Percentiles rank a stretch among this genome's conserved stretches.
Evolutionary conservation across 2,113 vertebrate genomes (phyloP).

Genomic region (Lethenteron reissneri): DNA sequence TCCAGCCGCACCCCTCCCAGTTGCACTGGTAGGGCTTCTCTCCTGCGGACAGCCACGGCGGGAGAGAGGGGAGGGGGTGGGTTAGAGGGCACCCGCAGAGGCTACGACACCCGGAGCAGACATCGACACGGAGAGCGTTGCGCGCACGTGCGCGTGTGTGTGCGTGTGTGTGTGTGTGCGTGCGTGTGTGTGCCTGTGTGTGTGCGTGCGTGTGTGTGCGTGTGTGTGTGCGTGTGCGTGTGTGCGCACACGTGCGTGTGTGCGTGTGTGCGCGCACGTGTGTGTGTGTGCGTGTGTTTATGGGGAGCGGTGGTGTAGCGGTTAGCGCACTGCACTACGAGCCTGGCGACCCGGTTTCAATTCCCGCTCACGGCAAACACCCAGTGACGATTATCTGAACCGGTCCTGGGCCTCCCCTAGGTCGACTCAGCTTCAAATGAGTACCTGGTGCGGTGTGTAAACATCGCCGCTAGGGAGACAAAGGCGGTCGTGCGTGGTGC

Average conservation of each 20-base stretch:
- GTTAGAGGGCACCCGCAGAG: not conserved
- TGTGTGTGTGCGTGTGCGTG: not conserved
- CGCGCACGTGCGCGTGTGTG: not conserved
- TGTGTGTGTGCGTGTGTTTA: not conserved
- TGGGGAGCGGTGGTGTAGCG: not conserved
- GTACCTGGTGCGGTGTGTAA: too few species aligned
- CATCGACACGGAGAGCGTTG: not conserved
- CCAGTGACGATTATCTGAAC: too few species aligned
- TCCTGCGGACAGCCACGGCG: conserved; percentile 20
- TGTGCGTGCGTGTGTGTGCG: not conserved
- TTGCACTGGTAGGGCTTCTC: conserved; percentile 92
- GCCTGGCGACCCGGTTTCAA: too few species aligned
- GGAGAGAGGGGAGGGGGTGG: not conserved
- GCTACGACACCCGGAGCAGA: not conserved
- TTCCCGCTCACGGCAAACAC: too few species aligned
- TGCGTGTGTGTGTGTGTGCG: not conserved
- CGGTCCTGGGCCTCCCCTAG: too few species aligned
- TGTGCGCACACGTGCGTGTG: too few species aligned
- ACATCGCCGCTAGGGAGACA: too few species aligned
- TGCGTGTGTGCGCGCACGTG: too few species aligned
- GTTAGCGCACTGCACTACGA: too few species aligned
- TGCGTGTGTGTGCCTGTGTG: not conserved
- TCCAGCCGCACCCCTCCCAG: conserved; percentile 88
- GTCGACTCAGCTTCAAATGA: too few species aligned
- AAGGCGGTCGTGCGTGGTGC: too few species aligned